Conservation (phyloP, 2,113 vertebrate species). For the Willisornis vidua region DNA sequence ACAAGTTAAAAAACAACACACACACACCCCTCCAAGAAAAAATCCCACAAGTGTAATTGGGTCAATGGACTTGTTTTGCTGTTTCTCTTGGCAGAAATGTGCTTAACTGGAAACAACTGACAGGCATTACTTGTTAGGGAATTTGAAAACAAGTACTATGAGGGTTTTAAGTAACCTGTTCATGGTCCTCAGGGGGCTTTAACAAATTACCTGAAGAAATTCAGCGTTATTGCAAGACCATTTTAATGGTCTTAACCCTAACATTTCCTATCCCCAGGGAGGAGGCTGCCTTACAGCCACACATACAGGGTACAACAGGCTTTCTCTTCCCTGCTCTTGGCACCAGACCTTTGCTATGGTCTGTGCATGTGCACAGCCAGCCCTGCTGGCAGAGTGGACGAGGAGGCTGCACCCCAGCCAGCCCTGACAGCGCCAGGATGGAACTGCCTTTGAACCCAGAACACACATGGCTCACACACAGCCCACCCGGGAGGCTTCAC, state of each 20-base stretch:
- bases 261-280: neutral
- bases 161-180: neutral
- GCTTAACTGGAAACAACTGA: neutral
- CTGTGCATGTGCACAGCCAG: neutral
- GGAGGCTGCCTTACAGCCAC: neutral
- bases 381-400: neutral
- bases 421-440: neutral
- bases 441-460: neutral
- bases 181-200: neutral
- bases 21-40: neutral
- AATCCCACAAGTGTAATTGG: neutral
- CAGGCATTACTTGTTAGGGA: neutral
- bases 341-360: neutral
- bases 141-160: neutral
- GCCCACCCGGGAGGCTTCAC: neutral
- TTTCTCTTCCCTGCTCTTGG: neutral
- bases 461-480: neutral
- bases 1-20: neutral
- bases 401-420: neutral
- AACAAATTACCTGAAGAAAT: neutral
- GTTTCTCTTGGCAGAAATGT: neutral
- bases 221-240: neutral
- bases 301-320: neutral
- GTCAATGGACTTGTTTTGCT: neutral
- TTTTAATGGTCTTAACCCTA: neutral